phyloP scores from a whole-genome alignment of 2,113 vertebrate genomes.

The Rhodinocichla rosea region DNA sequence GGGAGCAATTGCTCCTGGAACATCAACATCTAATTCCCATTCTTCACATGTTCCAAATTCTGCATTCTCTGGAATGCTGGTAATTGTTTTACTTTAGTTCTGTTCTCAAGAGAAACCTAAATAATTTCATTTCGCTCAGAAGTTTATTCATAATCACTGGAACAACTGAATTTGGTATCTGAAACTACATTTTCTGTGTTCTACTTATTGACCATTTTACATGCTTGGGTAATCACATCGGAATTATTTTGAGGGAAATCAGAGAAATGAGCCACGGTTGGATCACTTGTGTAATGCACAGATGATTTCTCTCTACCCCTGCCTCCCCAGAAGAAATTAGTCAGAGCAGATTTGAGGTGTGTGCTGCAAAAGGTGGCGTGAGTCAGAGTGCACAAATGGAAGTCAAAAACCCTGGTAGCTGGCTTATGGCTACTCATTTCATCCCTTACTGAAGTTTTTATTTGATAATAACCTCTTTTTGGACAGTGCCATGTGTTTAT shows the following conservation, averaged over 20 bases:
- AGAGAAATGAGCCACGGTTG: not conserved
- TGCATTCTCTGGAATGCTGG: conserved; percentile 30
- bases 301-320: not conserved
- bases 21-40: conserved; percentile 42
- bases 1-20: conserved; percentile 49
- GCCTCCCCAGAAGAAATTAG: not conserved
- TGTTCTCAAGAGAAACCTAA: conserved; percentile 2
- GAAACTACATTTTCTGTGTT: not conserved
- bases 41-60: conserved; percentile 35
- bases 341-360: not conserved
- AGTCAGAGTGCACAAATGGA: not conserved
- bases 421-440: not conserved
- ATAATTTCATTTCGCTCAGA: conserved; percentile 7
- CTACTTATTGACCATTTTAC: not conserved
- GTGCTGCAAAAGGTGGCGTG: not conserved
- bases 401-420: not conserved
- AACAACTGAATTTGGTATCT: not conserved
- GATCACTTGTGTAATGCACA: not conserved
- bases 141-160: not conserved
- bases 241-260: conserved; percentile 22
- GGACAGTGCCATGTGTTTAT: not conserved
- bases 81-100: conserved; percentile 25
- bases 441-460: not conserved
- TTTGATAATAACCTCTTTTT: not conserved
- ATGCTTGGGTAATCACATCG: not conserved